A percentile compares a stretch with the other conserved stretches of the same genome.
These are phyloP conservation scores for Sphecodes monilicornis DNA, from an alignment of 2,888 invertebrate genomes.

Conservation along the genomic window DNA sequence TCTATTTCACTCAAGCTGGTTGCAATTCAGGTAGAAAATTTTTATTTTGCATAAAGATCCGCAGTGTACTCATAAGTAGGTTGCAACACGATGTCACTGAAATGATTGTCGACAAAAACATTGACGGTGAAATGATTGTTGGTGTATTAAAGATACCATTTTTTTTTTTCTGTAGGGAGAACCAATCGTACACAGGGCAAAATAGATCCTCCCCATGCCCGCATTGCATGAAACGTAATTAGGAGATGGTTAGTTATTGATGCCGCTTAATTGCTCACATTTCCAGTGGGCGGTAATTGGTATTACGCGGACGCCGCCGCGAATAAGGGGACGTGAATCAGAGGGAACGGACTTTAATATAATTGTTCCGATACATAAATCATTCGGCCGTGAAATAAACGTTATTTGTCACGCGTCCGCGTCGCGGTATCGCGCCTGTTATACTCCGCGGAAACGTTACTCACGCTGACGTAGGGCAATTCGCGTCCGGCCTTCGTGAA, in stretches of 20 bases:
- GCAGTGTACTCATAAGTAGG: no score
- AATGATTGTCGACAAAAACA: background rate
- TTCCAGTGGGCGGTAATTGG: constrained; percentile 48
- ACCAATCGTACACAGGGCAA: constrained; percentile 27
- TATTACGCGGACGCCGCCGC: constrained; percentile 36
- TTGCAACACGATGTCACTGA: no score
- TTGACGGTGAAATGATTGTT: background rate
- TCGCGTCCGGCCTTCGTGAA: background rate
- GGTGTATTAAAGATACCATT: background rate
- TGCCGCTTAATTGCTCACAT: constrained; percentile 62
- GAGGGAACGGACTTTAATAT: constrained; percentile 51
- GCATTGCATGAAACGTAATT: constrained; percentile 56
- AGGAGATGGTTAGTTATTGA: constrained; percentile 59
- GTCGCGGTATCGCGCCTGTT: background rate
- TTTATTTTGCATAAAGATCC: no score
- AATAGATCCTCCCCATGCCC: constrained; percentile 47
- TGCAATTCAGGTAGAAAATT: no score
- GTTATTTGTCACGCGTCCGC: constrained; percentile 30
- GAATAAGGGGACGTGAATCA: constrained; percentile 44
- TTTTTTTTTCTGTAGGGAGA: background rate
- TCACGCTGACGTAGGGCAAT: constrained; percentile 1
- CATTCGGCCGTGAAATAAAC: constrained; percentile 53
- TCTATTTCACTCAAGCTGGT: no score
- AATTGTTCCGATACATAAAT: constrained; percentile 57
- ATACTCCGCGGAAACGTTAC: constrained; percentile 1